Evolutionary conservation across 2,113 vertebrate species (phyloP).

Genomic region (Solenodon paradoxus): DNA sequence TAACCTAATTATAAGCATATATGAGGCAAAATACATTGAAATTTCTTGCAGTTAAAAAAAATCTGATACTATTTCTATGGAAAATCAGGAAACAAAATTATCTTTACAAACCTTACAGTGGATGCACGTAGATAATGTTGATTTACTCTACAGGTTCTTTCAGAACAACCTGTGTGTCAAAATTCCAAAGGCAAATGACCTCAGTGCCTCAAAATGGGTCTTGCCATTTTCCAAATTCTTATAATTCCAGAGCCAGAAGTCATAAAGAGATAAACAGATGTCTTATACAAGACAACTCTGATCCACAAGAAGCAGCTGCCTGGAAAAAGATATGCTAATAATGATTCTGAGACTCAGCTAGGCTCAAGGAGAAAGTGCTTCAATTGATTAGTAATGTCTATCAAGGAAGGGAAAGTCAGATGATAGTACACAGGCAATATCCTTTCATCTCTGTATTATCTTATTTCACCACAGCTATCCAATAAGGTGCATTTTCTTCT

Average conservation of each 20-base stretch:
- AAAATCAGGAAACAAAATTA: conserved; percentile 12
- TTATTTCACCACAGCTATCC: not conserved
- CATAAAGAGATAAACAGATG: not conserved
- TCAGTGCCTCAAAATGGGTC: not conserved
- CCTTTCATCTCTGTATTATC: not conserved
- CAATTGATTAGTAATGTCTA: not conserved
- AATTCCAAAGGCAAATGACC: not conserved
- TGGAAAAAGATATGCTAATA: not conserved
- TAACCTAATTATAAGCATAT: conserved; percentile 80
- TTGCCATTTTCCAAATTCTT: not conserved
- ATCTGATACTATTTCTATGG: not conserved
- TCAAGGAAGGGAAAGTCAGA: not conserved
- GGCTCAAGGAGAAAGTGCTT: not conserved
- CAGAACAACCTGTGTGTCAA: not conserved
- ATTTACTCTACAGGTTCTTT: not conserved
- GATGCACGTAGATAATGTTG: not conserved
- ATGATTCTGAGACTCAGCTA: not conserved
- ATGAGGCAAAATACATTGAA: conserved; percentile 54
- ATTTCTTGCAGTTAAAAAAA: conserved; percentile 14
- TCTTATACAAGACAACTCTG: not conserved
- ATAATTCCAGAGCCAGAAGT: not conserved
- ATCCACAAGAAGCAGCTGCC: not conserved
- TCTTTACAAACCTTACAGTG: conserved; percentile 7
- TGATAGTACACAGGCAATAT: not conserved
- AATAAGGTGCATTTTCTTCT: not conserved